phyloP scores from a whole-genome alignment of 2,888 invertebrate species.

The Philonicus albiceps region DNA sequence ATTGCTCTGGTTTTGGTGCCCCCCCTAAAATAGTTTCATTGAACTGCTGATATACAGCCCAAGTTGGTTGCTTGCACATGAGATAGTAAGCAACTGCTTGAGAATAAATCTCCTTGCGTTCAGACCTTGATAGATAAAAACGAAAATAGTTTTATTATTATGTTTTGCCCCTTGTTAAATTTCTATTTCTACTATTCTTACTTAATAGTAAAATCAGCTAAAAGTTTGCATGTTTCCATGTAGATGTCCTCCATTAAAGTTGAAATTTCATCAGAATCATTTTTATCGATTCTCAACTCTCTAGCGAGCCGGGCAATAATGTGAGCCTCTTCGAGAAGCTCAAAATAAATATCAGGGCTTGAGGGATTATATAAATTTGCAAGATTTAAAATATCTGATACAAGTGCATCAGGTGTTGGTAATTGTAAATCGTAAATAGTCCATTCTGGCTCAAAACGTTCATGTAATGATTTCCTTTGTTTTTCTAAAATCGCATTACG shows the following conservation, averaged over 20 bases:
- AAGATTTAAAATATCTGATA: constrained; percentile 74
- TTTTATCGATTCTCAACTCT: not conserved
- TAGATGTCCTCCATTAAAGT: constrained; percentile 5
- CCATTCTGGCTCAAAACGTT: constrained; percentile 64
- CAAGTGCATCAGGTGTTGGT: constrained; percentile 71
- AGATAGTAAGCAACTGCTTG: constrained; percentile 62
- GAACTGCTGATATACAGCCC: constrained; percentile 36
- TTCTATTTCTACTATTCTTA: constrained; percentile 36
- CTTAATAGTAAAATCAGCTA: constrained; percentile 61
- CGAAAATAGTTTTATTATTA: not conserved
- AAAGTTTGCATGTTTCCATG: constrained; percentile 56
- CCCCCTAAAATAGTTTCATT: not conserved
- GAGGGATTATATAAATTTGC: constrained; percentile 71
- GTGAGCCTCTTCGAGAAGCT: constrained; percentile 77
- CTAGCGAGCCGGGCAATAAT: constrained; percentile 67
- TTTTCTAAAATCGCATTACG: not conserved
- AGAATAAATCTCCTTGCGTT: constrained; percentile 59
- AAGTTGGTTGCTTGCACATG: constrained; percentile 55
- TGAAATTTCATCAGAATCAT: not conserved
- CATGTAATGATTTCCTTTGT: not conserved
- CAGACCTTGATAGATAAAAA: constrained; percentile 53
- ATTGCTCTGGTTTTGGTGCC: not conserved
- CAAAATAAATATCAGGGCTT: constrained; percentile 74
- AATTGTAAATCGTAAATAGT: constrained; percentile 77
- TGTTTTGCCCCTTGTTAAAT: too few relatives aligned